Evolutionary conservation across 1,140 invertebrate genomes (phyloP), one percentile per base, ranked within the genome.

Genomic region (Halotydeus destructor): DNA sequence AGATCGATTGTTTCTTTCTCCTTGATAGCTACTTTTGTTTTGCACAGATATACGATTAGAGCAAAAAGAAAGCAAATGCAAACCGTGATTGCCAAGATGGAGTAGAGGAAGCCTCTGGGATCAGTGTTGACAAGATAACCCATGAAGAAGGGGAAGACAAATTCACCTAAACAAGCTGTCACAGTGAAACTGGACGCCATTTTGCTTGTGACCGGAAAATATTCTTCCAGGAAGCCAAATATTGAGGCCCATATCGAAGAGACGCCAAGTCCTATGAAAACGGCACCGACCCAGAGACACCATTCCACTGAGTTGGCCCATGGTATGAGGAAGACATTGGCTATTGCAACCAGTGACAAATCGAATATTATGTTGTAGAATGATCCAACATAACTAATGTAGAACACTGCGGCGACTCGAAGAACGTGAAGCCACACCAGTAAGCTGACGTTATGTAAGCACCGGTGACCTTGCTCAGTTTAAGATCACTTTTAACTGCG

Each of bases 181-280:
- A 65, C 52, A 16, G 67, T 57, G 51, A 68, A 61, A 18, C 61
- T 52, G 5, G 65, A 62, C 3, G 63, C 60, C 14, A 63, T 54
- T 48, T 61, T 61, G 22, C 66, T 64, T 5, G 59, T 60, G 2
- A 68, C 51, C 27, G 56, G 55, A 23, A 67, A 57, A 48, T 64
- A 60, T 32, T 56, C 49, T 48, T 66, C 62, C 19, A 61, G 55
- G 65, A 65, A 68, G 9, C 62, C 53, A 8, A 68, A 56, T 27
- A 50, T 57, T 0, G 61, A 59, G 1, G 65, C 63, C 43, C 65
- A 65, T 9, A 66, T 57, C 6, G 65, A 65, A 0, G 66, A 61
- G 49, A 67, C 52, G 39, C 66, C 65, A 4, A 66, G 42, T 6
- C 65, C 66, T 14, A 61, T n/a, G n/a, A n/a, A n/a, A n/a, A n/a